Percentiles rank a stretch among this genome's conserved stretches.
Conservation (phyloP, 2,113 vertebrate genomes). For the Syrmaticus mikado region DNA sequence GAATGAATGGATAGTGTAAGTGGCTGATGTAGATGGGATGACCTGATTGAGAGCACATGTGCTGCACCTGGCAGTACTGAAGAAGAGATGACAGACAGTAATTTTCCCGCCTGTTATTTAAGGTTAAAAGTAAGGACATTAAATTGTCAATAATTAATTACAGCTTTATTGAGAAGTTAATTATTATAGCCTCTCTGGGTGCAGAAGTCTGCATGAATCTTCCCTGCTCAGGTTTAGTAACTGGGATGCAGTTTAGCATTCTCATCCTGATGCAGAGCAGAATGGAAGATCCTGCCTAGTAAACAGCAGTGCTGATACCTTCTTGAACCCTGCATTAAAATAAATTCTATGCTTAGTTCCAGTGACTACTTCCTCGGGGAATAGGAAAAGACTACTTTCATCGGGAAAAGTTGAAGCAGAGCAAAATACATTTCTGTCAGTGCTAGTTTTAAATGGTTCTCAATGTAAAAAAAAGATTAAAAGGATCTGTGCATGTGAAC, state of each 20-base stretch:
- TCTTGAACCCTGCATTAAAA: not conserved
- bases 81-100: slow-evolving; percentile 13
- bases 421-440: not conserved
- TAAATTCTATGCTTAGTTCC: slow-evolving; percentile 16
- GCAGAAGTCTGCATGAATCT: slow-evolving; percentile 7
- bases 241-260: slow-evolving; percentile 22
- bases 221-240: not conserved
- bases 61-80: slow-evolving; percentile 39
- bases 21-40: not conserved
- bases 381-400: slow-evolving; percentile 1
- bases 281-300: not conserved
- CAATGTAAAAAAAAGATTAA: not conserved
- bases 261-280: not conserved
- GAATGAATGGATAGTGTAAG: not conserved
- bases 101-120: slow-evolving; percentile 47
- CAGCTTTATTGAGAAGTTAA: slow-evolving; percentile 50
- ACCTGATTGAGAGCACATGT: not conserved
- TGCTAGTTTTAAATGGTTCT: not conserved
- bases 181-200: slow-evolving; percentile 27
- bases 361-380: slow-evolving; percentile 16
- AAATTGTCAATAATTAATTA: slow-evolving; percentile 63
- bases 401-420: not conserved
- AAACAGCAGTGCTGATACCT: slow-evolving; percentile 33
- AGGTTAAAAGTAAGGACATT: slow-evolving; percentile 37
- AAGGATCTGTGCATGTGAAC: not conserved